Base-by-base conservation (phyloP, 23 tunicate genomes). In the Ascidia mentula region DNA sequence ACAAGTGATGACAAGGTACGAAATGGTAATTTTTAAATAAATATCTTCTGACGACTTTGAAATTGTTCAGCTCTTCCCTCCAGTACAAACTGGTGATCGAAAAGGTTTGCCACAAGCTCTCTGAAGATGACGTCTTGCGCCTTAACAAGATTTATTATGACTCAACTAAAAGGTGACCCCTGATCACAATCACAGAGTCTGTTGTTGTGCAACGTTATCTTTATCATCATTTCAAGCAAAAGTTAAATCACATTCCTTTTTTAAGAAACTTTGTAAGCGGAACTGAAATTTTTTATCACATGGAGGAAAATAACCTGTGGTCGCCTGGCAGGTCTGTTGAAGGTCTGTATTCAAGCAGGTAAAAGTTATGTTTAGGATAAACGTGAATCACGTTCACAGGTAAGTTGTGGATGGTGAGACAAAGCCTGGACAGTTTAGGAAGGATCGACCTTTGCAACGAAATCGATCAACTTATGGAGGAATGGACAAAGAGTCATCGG, bases 231-330 rank as follows among this genome's bases (percentile, higher is more conserved):
- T 42, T 15, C 53, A 42, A 42, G 15, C 15, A 42, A 42, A 15
- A 42, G 15, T 9, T 42, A 9, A 12, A 12, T 42, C 15, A 9
- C 53, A 15, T 42, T 42, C 15, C 12, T 42, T 53, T 53, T 53
- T 53, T 9, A 53, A 53, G 65, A 26, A 53, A 53, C 65, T 53
- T 53, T 9, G 24, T 1, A 26, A 53, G 65, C 65, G 65, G 65
- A 53, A 53, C 28, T 20, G 65, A 53, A 3, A 26, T 53, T 6
- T 53, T 53, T 53, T 53, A 53, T 53, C 13, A 53, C 65, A 53
- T 53, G 65, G 65, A 53, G 65, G 65, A 53, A 20, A 6, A 53
- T 9, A 53, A 53, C 65, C 24, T 53, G 65, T 53, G 65, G 65
- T 26, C 28, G 4, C 28, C 22, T 1, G 65, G 65, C 28, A 26